Percentiles rank a stretch among this genome's conserved stretches.
phyloP scores from a whole-genome alignment of 2,113 vertebrate species.

The Aphelocoma coerulescens region DNA sequence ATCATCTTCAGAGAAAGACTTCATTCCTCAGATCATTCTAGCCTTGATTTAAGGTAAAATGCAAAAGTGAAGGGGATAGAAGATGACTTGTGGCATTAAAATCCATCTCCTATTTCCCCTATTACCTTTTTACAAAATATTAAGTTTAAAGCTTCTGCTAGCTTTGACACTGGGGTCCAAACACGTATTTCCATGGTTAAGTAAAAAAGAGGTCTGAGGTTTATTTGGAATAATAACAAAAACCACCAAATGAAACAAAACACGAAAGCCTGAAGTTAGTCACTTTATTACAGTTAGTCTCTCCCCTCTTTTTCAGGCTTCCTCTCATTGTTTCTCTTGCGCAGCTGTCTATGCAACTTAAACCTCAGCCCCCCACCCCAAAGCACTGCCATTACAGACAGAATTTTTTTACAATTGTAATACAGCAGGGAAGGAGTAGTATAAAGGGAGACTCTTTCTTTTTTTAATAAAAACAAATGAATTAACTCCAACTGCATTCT shows the following conservation, averaged over 20 bases:
- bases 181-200: conserved; percentile 16
- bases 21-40: background rate
- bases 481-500: background rate
- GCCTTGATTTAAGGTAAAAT: background rate
- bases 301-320: background rate
- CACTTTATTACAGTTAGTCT: background rate
- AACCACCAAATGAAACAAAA: background rate
- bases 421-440: background rate
- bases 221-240: background rate
- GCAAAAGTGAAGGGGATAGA: background rate
- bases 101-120: background rate
- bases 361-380: background rate
- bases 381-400: background rate
- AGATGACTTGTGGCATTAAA: background rate
- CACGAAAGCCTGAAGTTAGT: background rate
- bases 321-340: background rate
- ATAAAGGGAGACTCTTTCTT: background rate
- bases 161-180: background rate
- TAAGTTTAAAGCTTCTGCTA: conserved; percentile 4
- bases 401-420: background rate
- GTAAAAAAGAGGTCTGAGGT: background rate
- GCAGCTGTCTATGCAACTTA: background rate
- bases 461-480: background rate
- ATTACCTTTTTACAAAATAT: background rate
- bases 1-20: background rate